A percentile compares a stretch with the other conserved stretches of the same genome.
Evolutionary conservation across 2,113 vertebrate species (phyloP).

Genomic region (Tragelaphus strepsiceros): DNA sequence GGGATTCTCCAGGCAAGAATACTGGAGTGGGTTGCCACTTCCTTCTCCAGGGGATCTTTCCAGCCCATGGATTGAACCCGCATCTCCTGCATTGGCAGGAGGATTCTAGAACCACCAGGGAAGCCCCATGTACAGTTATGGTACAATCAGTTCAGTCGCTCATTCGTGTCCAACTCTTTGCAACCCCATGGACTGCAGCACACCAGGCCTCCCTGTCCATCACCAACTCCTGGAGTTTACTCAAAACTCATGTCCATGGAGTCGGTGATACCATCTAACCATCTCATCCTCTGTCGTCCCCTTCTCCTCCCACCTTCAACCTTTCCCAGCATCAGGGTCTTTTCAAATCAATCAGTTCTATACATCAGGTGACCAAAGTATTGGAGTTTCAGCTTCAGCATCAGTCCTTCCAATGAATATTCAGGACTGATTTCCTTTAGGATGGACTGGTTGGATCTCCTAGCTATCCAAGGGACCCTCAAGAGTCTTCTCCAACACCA

Average conservation of each 20-base stretch:
- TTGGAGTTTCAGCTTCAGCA: background rate
- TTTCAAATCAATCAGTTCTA: background rate
- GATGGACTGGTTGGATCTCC: background rate
- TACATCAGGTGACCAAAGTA: background rate
- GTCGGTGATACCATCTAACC: background rate
- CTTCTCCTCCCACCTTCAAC: background rate
- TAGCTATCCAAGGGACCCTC: background rate
- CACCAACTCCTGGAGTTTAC: background rate
- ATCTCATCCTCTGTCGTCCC: background rate
- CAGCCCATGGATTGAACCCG: background rate
- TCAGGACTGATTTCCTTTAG: background rate
- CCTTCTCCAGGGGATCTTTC: background rate
- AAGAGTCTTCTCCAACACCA: background rate
- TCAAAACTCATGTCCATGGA: background rate
- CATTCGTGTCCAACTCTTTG: background rate
- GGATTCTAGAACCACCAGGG: background rate
- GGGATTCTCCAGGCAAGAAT: background rate
- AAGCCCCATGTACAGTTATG: background rate
- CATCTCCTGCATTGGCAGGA: background rate
- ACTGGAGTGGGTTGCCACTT: background rate
- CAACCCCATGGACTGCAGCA: background rate
- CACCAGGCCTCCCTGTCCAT: background rate
- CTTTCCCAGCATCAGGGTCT: background rate
- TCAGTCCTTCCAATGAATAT: background rate
- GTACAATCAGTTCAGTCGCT: background rate